Conservation (phyloP, 2,888 invertebrate genomes). For the Leucophenga maculata region DNA sequence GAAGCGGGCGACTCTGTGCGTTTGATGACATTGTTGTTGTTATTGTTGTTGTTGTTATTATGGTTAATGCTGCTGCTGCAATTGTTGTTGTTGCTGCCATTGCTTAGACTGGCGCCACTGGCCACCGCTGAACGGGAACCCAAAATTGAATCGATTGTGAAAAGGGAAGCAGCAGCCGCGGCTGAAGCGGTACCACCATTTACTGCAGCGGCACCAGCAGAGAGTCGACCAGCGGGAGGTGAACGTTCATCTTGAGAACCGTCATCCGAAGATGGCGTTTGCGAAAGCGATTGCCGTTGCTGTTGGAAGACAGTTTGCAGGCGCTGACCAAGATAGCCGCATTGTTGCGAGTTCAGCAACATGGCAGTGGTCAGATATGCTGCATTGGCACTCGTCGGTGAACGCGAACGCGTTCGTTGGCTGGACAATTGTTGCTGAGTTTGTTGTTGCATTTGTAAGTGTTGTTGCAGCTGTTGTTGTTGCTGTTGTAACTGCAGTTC, state of each 20-base stretch:
- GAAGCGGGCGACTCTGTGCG: conserved; percentile 70
- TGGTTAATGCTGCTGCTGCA: conserved; percentile 35
- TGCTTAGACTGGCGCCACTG: conserved; percentile 26
- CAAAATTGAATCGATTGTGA: conserved; percentile 90
- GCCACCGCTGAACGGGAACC: conserved; percentile 75
- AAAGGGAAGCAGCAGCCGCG: conserved; percentile 77
- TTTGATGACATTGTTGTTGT: conserved; percentile 44
- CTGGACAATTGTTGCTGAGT: conserved; percentile 26
- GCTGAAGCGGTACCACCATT: conserved; percentile 65
- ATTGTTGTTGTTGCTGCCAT: conserved; percentile 39
- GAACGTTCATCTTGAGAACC: conserved; percentile 67
- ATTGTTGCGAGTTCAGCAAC: conserved; percentile 71
- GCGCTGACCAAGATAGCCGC: conserved; percentile 71
- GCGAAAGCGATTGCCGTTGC: conserved; percentile 60
- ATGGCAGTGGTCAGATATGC: conserved; percentile 72
- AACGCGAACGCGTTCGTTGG: conserved; percentile 45
- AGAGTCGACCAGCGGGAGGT: conserved; percentile 24
- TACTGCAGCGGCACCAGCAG: conserved; percentile 4
- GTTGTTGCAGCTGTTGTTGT: conserved; percentile 42
- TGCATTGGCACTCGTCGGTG: conserved; percentile 55
- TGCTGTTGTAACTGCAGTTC: conserved; percentile 42
- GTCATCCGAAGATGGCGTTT: conserved; percentile 67
- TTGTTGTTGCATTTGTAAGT: conserved; percentile 43
- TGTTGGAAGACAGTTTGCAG: conserved; percentile 70
- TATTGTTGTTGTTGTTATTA: conserved; percentile 32